Percentiles rank a stretch among this genome's conserved stretches.
Conservation (phyloP, 2,888 invertebrate species). For the Drosophila hamatofila region DNA sequence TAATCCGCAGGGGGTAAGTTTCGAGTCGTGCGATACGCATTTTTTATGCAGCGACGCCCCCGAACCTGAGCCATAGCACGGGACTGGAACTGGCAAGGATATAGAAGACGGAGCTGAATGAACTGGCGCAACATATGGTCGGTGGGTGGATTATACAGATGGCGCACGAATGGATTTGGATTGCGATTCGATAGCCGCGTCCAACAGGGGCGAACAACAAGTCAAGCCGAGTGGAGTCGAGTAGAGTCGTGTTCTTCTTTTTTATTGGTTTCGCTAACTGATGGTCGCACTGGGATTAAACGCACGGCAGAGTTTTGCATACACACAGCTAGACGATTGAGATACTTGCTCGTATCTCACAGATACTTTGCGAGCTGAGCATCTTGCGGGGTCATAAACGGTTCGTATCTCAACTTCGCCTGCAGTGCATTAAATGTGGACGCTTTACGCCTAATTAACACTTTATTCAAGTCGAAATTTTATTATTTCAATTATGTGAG, state of each 20-base stretch:
- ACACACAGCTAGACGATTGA: conserved; percentile 11
- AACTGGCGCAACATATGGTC: conserved; percentile 83
- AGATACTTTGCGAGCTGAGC: conserved; percentile 64
- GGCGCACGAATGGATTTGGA: conserved; percentile 65
- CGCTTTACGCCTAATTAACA: conserved; percentile 79
- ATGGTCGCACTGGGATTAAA: conserved; percentile 56
- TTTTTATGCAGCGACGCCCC: conserved; percentile 61
- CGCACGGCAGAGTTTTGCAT: conserved; percentile 30
- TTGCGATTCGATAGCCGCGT: conserved; percentile 66
- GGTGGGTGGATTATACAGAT: conserved; percentile 82
- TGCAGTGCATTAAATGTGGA: conserved; percentile 57
- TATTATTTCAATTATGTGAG: conserved; percentile 75
- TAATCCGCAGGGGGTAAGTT: conserved; percentile 84
- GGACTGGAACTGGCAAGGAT: conserved; percentile 27
- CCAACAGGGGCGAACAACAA: conserved; percentile 34
- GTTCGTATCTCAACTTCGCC: conserved; percentile 64
- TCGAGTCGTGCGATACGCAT: conserved; percentile 73
- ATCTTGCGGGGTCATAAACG: conserved; percentile 73
- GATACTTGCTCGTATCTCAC: conserved; percentile 38
- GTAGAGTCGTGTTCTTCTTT: conserved; percentile 60
- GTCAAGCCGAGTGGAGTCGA: conserved; percentile 60
- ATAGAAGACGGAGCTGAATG: conserved; percentile 29
- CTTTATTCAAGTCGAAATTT: conserved; percentile 70
- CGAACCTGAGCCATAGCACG: conserved; percentile 25
- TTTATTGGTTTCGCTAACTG: conserved; percentile 70